Percentiles rank a stretch among this genome's conserved stretches.
phyloP scores from a whole-genome alignment of 1,140 invertebrate genomes.

The Mizuhopecten yessoensis region DNA sequence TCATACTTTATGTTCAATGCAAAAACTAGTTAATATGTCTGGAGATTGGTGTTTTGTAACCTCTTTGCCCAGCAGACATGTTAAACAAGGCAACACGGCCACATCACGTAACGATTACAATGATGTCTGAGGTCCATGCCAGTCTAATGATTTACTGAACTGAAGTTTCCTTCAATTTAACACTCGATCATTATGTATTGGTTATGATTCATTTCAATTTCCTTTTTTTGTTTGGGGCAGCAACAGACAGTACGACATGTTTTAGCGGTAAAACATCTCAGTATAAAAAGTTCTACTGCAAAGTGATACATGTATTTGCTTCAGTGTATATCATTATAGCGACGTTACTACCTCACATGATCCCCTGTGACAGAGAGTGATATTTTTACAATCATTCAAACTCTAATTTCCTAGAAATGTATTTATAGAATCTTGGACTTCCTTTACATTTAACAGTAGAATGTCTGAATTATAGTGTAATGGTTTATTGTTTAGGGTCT shows the following conservation, averaged over 20 bases:
- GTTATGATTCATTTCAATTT: background rate
- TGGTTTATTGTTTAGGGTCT: too few species aligned
- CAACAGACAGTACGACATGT: background rate
- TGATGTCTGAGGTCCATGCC: too few species aligned
- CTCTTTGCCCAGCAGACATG: background rate
- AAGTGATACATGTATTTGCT: background rate
- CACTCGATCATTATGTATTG: background rate
- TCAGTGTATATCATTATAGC: background rate
- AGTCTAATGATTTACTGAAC: background rate
- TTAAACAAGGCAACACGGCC: background rate
- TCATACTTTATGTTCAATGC: background rate
- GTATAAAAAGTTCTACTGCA: background rate
- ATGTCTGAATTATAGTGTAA: too few species aligned
- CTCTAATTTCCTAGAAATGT: background rate
- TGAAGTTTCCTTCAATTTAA: background rate
- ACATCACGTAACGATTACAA: too few species aligned
- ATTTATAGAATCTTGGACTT: too few species aligned
- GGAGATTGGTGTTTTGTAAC: background rate
- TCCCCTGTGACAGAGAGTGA: background rate
- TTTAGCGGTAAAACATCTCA: background rate
- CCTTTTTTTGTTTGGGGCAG: too few species aligned
- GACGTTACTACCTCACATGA: background rate
- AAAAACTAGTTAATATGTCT: background rate
- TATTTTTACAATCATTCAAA: too few species aligned
- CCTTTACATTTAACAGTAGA: too few species aligned